Percentiles rank a stretch among this genome's conserved stretches.
These are phyloP conservation scores for Casuarius casuarius DNA, from an alignment of 2,113 vertebrate species.

Conservation along the genomic window DNA sequence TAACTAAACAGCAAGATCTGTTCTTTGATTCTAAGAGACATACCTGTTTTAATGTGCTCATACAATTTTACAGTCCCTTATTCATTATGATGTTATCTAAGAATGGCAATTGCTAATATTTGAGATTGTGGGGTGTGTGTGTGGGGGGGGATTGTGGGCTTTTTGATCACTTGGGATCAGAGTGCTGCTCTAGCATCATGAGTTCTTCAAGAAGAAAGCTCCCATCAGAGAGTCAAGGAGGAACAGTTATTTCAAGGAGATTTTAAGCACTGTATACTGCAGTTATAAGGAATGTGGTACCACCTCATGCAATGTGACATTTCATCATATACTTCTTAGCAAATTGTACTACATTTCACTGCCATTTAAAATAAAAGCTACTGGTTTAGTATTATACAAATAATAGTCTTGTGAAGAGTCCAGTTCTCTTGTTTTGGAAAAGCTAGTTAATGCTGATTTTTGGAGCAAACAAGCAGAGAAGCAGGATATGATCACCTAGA, in stretches of 20 bases:
- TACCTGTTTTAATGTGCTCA: background rate
- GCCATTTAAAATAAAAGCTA: background rate
- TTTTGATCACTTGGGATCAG: background rate
- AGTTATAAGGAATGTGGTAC: background rate
- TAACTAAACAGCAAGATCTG: background rate
- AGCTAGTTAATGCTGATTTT: background rate
- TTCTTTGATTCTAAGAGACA: background rate
- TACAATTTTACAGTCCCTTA: conserved; percentile 1
- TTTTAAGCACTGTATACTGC: background rate
- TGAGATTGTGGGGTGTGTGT: background rate
- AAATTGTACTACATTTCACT: background rate
- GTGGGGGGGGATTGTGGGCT: background rate
- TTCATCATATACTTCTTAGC: background rate
- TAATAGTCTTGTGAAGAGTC: background rate
- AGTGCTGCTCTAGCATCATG: rapidly evolving
- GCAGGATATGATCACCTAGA: no score
- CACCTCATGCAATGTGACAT: background rate
- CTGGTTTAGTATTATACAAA: background rate
- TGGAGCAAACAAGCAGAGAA: background rate
- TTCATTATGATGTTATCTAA: background rate
- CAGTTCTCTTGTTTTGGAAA: background rate
- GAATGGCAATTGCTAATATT: background rate
- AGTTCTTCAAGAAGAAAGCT: background rate
- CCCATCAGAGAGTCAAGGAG: background rate
- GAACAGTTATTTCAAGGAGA: background rate